phyloP scores from a whole-genome alignment of 2,797 vertebrate species.

The Myotis myotis region DNA sequence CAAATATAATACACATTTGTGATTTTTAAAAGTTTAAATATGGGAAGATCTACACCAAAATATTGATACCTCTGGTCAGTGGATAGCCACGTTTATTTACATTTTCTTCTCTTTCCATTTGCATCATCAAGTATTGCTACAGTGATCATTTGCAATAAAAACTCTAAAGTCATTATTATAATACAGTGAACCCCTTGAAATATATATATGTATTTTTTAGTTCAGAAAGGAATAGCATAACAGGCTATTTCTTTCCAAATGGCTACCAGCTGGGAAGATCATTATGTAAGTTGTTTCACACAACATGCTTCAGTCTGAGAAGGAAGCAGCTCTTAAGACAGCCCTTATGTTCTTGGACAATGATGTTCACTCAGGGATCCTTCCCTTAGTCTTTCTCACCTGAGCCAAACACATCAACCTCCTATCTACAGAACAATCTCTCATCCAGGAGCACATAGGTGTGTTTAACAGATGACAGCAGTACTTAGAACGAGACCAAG shows the following conservation, averaged over 20 bases:
- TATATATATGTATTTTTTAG: no score
- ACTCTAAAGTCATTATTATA: neutral
- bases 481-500: neutral
- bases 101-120: neutral
- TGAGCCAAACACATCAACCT: neutral
- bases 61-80: neutral
- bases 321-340: neutral
- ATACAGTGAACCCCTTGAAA: neutral
- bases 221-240: conserved; percentile 37
- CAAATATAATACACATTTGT: neutral
- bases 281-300: conserved; percentile 1
- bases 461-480: neutral
- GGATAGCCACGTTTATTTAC: neutral
- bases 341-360: neutral
- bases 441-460: neutral
- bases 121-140: neutral
- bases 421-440: neutral
- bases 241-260: conserved; percentile 21
- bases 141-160: neutral
- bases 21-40: conserved; percentile 18
- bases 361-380: neutral
- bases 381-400: neutral
- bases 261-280: conserved; percentile 56
- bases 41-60: neutral
- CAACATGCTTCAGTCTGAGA: conserved; percentile 4